A percentile compares a stretch with the other conserved stretches of the same genome.
Conservation (phyloP, 1,140 invertebrate species). For the Tetraneura akinire region DNA sequence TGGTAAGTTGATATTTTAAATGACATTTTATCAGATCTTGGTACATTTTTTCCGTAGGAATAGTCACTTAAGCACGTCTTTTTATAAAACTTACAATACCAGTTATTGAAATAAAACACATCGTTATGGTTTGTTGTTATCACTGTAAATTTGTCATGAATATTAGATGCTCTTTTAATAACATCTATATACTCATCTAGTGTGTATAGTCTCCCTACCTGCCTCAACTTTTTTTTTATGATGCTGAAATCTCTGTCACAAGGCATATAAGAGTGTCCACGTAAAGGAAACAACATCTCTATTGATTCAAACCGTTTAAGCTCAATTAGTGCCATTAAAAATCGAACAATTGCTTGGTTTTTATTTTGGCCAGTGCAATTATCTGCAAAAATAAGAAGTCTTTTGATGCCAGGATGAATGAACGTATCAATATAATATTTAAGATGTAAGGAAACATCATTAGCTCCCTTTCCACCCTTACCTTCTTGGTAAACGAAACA, state of each 20-base stretch:
- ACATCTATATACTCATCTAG: background rate
- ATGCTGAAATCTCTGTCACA: conserved; percentile 56
- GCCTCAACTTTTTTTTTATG: conserved; percentile 53
- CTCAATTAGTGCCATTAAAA: conserved; percentile 47
- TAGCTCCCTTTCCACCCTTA: conserved; percentile 45
- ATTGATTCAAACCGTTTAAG: conserved; percentile 53
- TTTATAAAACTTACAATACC: background rate
- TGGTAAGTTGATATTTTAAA: conserved; percentile 6
- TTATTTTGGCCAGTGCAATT: conserved; percentile 53
- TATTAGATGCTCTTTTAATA: background rate
- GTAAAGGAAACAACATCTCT: conserved; percentile 54
- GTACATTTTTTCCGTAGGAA: background rate
- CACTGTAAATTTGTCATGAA: background rate
- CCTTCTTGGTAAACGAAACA: conserved; percentile 46
- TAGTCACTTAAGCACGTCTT: background rate
- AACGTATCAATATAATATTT: background rate
- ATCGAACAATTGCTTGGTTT: conserved; percentile 51
- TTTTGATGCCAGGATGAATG: background rate
- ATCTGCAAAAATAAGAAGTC: conserved; percentile 49
- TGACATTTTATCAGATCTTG: background rate
- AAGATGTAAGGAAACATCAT: conserved; percentile 46
- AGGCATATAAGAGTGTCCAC: conserved; percentile 56
- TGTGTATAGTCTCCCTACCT: background rate
- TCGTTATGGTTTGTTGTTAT: background rate
- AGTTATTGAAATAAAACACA: background rate